Base-by-base conservation (phyloP, 2,797 vertebrate species). In the Crenuchus spilurus region DNA sequence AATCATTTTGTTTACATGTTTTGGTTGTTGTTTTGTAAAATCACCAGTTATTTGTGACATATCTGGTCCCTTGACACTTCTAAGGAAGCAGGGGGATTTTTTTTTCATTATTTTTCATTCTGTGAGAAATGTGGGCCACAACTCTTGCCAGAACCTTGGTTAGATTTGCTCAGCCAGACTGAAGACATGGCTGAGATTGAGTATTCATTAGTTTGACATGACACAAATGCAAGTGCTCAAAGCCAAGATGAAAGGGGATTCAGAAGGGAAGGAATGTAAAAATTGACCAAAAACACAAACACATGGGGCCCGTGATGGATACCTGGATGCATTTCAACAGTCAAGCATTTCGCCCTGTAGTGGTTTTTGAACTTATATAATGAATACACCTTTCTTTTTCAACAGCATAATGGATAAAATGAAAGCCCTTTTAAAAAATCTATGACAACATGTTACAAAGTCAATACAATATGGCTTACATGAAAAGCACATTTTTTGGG, bases 241-340 rank as follows among this genome's bases (percentile, higher is more conserved):
- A 68, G 62, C 54, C 28, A 63, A 76, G 76, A 83, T 78, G 63
- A 79, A 82, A 82, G 78, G 62, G 55, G 49, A 63, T 63, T 66
- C 58, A 60, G 60, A 62, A 54, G 57, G 37, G 52, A 61, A 65
- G 60, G 77, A 74, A 77, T 82, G 81, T 81, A 78, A 74, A 77
- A 76, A 71, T 64, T 72, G 62, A 77, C 64, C 66, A 78, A 80
- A 84, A 82, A 81, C 71, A 78, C 60, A 76, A 80, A 77, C 80
- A 75, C 78, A 78, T 82, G 80, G 72, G 58, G 48, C 57, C 69
- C 1, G 1, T 80, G 83, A 79, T 74, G 74, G 70, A 77, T 83
- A 76, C 76, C 81, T 76, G 80, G 74, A 76, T 55, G 30, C 37
- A 18, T 54, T 77, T 84, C 78, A 76, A 75, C 66, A 63, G 52